Evolutionary conservation across 2,888 invertebrate genomes (phyloP).

Genomic region (Steinernema scapterisci): DNA sequence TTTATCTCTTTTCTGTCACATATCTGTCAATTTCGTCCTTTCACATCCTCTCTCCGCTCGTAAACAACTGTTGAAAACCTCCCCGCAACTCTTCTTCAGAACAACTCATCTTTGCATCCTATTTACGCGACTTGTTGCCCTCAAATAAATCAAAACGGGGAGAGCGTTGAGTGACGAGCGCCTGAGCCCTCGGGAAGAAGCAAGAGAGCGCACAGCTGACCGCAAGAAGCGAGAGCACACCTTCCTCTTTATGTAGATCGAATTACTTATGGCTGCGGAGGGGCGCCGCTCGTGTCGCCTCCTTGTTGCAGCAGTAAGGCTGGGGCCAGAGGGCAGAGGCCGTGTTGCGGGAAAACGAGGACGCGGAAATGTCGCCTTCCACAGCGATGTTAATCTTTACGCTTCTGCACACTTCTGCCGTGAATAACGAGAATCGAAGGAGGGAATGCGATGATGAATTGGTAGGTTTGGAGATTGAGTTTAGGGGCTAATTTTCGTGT

Average conservation of each 20-base stretch:
- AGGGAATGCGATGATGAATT: not conserved
- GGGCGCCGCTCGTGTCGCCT: not conserved
- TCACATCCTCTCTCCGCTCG: no score
- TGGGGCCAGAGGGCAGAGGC: not conserved
- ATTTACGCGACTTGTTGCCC: conserved; percentile 4
- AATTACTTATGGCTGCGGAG: conserved; percentile 8
- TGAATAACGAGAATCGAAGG: conserved; percentile 11
- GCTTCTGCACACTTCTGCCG: conserved; percentile 15
- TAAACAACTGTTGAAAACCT: not conserved
- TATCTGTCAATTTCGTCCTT: no score
- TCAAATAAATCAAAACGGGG: conserved; percentile 7
- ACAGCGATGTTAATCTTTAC: conserved; percentile 26
- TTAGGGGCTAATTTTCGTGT: not conserved
- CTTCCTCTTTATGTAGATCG: conserved; percentile 2
- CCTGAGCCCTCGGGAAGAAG: no score
- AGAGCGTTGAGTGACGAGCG: not conserved
- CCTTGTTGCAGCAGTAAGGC: conserved; percentile 15
- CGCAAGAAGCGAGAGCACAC: conserved; percentile 28
- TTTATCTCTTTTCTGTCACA: no score
- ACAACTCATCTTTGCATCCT: not conserved
- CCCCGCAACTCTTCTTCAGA: not conserved
- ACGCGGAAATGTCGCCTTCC: conserved; percentile 30
- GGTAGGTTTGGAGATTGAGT: not conserved
- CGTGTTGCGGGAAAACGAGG: no score
- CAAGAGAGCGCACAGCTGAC: conserved; percentile 17